Evolutionary conservation across 2,797 vertebrate species (phyloP).

Genomic region (Chrosomus eos): DNA sequence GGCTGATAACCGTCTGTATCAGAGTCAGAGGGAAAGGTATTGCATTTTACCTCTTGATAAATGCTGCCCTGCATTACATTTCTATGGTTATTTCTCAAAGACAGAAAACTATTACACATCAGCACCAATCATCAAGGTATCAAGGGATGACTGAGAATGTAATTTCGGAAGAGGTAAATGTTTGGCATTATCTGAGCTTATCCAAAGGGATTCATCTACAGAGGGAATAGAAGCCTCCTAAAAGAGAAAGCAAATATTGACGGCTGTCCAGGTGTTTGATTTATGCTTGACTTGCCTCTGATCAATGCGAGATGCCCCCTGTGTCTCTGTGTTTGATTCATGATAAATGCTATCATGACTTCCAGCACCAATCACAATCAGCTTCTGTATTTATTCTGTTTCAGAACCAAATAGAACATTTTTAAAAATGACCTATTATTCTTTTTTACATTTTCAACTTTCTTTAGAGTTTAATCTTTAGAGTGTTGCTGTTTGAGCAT

Average conservation of each 20-base stretch:
- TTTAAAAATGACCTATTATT: not conserved
- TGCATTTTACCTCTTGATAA: conserved; percentile 39
- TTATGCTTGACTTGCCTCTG: conserved; percentile 18
- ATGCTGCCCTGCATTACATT: conserved; percentile 14
- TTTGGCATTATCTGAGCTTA: conserved; percentile 40
- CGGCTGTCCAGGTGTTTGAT: conserved; percentile 40
- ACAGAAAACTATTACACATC: conserved; percentile 29
- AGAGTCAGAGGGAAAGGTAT: not conserved
- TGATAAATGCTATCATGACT: conserved; percentile 5
- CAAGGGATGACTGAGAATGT: conserved; percentile 29
- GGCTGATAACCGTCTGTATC: conserved; percentile 42
- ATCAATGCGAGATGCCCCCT: conserved; percentile 33
- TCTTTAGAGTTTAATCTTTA: not conserved
- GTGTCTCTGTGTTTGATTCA: conserved; percentile 7
- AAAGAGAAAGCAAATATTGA: conserved; percentile 50
- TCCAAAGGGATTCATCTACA: conserved; percentile 16
- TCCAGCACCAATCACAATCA: not conserved
- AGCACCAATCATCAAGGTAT: conserved; percentile 16
- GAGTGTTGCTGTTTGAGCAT: not conserved
- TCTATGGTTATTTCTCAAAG: conserved; percentile 19
- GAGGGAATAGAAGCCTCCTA: conserved; percentile 8
- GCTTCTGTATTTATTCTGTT: not conserved
- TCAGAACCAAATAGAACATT: not conserved
- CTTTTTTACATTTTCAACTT: not conserved
- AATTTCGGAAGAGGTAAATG: conserved; percentile 45